Percentiles rank a stretch among this genome's conserved stretches.
Evolutionary conservation across 1,140 invertebrate species (phyloP).

Genomic region (Orius insidiosus): DNA sequence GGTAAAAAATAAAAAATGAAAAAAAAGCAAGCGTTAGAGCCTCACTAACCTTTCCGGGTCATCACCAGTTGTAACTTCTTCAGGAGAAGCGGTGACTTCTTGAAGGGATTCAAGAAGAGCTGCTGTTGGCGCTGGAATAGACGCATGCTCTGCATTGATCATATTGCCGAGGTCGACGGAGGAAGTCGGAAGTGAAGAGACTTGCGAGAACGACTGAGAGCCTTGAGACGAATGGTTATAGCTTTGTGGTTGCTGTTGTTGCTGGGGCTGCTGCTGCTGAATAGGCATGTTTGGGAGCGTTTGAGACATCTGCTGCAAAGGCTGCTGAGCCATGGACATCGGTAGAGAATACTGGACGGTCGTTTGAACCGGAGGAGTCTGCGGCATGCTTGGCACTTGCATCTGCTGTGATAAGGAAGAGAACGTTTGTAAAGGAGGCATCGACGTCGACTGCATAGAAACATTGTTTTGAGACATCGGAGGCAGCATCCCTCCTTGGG

Average conservation of each 20-base stretch:
- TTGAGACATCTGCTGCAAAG: conserved; percentile 13
- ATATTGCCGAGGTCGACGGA: conserved; percentile 8
- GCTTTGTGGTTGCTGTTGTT: conserved; percentile 26
- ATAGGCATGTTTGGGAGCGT: conserved; percentile 29
- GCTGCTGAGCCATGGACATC: conserved; percentile 7
- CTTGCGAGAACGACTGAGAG: conserved; percentile 9
- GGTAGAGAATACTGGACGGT: conserved; percentile 8
- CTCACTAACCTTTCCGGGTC: conserved; percentile 43
- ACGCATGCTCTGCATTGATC: conserved; percentile 1
- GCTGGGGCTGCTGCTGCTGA: conserved; percentile 30
- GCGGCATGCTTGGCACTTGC: conserved; percentile 11
- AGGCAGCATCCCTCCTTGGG: conserved; percentile 12
- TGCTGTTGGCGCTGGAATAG: conserved; percentile 22
- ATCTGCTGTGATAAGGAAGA: conserved; percentile 3
- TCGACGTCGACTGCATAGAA: conserved; percentile 7
- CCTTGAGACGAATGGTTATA: conserved; percentile 6
- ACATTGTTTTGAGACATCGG: conserved; percentile 8
- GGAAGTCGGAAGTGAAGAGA: conserved; percentile 16
- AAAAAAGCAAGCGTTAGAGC: not conserved
- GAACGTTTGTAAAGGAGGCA: conserved; percentile 12
- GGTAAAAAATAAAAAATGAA: not conserved
- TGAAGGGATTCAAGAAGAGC: conserved; percentile 29
- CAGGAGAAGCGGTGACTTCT: conserved; percentile 28
- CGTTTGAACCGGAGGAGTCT: conserved; percentile 13
- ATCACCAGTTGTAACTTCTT: conserved; percentile 33